Percentiles rank a stretch among this genome's conserved stretches.
These are phyloP conservation scores for Labeo catla DNA, from an alignment of 2,113 vertebrate genomes.

Conservation along the genomic window DNA sequence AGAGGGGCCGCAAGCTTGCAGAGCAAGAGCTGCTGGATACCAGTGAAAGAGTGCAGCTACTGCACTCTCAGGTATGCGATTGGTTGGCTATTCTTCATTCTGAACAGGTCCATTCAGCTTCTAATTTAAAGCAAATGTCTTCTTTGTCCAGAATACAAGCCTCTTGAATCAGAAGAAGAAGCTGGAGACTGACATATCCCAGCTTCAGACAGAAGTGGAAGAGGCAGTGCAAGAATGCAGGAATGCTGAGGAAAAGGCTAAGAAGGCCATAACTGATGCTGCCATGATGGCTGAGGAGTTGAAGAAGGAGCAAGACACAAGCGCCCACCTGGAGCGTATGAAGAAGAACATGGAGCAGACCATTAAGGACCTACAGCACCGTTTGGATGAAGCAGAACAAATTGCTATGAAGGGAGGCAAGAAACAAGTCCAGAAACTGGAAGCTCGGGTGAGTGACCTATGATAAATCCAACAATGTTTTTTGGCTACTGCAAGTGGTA, in stretches of 20 bases:
- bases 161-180: slow-evolving; percentile 78
- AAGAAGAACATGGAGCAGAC: slow-evolving; percentile 74
- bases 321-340: slow-evolving; percentile 76
- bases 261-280: slow-evolving; percentile 91
- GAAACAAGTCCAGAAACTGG: slow-evolving; percentile 90
- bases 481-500: neutral
- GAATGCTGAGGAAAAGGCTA: slow-evolving; percentile 87
- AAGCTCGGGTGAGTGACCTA: slow-evolving; percentile 71
- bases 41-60: slow-evolving; percentile 78
- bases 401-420: slow-evolving; percentile 84
- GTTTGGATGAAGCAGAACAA: slow-evolving; percentile 84
- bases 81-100: neutral
- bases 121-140: neutral
- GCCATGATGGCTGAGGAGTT: slow-evolving; percentile 80
- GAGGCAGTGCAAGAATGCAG: slow-evolving; percentile 75
- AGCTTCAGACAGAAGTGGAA: slow-evolving; percentile 73
- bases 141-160: slow-evolving; percentile 68
- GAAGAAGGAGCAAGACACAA: slow-evolving; percentile 73
- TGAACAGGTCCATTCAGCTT: neutral
- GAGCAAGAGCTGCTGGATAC: slow-evolving; percentile 77
- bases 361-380: slow-evolving; percentile 83
- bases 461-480: neutral
- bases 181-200: slow-evolving; percentile 69
- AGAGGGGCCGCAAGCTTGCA: slow-evolving; percentile 71
- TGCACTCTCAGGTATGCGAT: slow-evolving; percentile 62